Base-by-base conservation (phyloP, 53 echinoderm and acorn worm genomes). In the Antedon mediterranea region DNA sequence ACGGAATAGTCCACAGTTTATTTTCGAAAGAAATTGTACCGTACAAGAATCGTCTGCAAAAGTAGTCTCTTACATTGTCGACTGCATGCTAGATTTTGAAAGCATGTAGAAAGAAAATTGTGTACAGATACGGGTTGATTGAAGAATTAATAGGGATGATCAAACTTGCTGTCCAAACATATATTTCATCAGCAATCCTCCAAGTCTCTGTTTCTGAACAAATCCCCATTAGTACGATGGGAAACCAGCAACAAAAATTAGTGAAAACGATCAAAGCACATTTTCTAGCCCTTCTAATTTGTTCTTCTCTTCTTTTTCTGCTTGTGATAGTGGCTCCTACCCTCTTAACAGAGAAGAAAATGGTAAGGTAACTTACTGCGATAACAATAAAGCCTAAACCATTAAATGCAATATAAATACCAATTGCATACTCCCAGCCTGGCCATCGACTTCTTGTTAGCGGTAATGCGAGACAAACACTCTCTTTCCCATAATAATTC, bases 351-450 rank as follows among this genome's bases (percentile, higher is more conserved):
- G 89, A 89, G 4, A 95, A 82, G 43, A 89, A 95, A 91, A 95
- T 95, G 74, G 84, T 75, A 32, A 83, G 83, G 32, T 95, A 92
- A 72, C 95, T 89, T 31, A 92, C 78, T 80, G 91, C 91, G 32
- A 95, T 95, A 75, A 91, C 80, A 31, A 87, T 74, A 43, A 95
- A 95, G 42, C 87, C 85, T 41, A 92, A 74, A 31, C 92, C 77
- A 77, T 95, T 95, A 76, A 95, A 82, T 4, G 89, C 91, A 18
- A 95, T 80, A 74, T 92, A 95, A 32, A 95, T 72, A 29, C 87
- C 85, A 28, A 95, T 87, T 11, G 95, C 91, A 79, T 95, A 95
- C 73, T 87, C 89, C 95, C 91, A 95, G 72, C 95, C 95, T 13
- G 89, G 95, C 15, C 85, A 85, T 72, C 79, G 79, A 28, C 87